These are phyloP conservation scores for Drosophila suzukii DNA, from an alignment of 1,140 invertebrate species.

Conservation along the genomic window DNA sequence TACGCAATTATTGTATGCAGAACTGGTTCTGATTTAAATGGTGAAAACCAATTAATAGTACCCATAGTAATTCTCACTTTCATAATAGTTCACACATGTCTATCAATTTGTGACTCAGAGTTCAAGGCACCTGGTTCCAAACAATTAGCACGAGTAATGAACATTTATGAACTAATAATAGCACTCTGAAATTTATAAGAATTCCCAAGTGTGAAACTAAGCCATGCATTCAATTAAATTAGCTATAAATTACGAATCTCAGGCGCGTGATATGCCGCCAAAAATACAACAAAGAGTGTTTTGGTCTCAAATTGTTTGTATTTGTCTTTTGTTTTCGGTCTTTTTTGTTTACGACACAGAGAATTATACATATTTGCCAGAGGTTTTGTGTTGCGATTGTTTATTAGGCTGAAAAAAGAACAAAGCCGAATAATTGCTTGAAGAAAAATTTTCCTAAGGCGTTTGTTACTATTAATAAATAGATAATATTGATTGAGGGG, in stretches of 20 bases:
- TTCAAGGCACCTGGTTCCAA: slow-evolving; percentile 47
- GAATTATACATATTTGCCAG: slow-evolving; percentile 35
- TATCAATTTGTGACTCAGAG: slow-evolving; percentile 17
- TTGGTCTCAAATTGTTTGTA: slow-evolving; percentile 33
- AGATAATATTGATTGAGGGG: too few species aligned
- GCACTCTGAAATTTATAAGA: slow-evolving; percentile 7
- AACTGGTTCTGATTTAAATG: background rate
- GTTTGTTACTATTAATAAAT: background rate
- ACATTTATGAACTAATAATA: slow-evolving; percentile 48
- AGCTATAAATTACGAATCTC: slow-evolving; percentile 36
- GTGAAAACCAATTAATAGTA: background rate
- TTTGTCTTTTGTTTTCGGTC: slow-evolving; percentile 30
- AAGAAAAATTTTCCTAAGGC: slow-evolving; percentile 7
- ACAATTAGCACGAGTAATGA: slow-evolving; percentile 42
- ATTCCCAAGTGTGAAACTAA: slow-evolving; percentile 34
- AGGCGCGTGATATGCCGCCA: slow-evolving; percentile 47
- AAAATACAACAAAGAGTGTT: slow-evolving; percentile 31
- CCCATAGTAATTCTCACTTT: slow-evolving; percentile 18
- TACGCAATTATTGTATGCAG: too few species aligned
- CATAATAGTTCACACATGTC: slow-evolving; percentile 17
- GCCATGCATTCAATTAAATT: slow-evolving; percentile 35
- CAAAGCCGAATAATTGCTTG: slow-evolving; percentile 10
- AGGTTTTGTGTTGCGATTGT: slow-evolving; percentile 28
- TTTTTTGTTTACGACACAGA: slow-evolving; percentile 32
- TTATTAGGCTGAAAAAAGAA: slow-evolving; percentile 29